These are phyloP conservation scores for Neuroterus valhalla DNA, from an alignment of 1,140 invertebrate species.

Conservation along the genomic window DNA sequence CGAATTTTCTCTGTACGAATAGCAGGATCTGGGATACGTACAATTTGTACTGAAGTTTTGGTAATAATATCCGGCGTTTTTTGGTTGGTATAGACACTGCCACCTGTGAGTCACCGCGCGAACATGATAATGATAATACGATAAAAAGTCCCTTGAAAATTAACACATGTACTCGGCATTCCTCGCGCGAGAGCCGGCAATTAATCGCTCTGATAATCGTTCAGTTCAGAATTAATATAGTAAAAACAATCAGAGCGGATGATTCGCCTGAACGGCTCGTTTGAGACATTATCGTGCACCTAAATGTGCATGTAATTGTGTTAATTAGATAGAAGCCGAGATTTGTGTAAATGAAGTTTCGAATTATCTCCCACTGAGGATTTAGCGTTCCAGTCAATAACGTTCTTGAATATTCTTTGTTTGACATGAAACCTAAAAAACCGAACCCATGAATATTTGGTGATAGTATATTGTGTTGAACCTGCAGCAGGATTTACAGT, in stretches of 20 bases:
- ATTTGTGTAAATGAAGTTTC: background rate
- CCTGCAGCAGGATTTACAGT: too few relatives aligned
- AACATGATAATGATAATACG: background rate
- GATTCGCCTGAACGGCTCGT: background rate
- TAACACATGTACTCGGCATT: background rate
- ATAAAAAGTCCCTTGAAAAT: background rate
- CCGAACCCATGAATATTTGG: too few relatives aligned
- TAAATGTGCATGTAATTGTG: background rate
- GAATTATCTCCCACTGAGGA: background rate
- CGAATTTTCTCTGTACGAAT: too few relatives aligned
- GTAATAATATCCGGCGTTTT: too few relatives aligned
- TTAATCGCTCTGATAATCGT: slow-evolving; percentile 5
- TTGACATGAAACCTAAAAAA: too few relatives aligned
- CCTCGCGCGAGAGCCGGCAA: background rate
- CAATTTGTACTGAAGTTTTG: too few relatives aligned
- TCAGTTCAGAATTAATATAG: slow-evolving; percentile 10
- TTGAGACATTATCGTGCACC: background rate
- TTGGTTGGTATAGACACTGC: too few relatives aligned
- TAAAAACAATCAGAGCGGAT: slow-evolving; percentile 13
- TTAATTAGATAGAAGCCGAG: background rate
- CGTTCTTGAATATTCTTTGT: too few relatives aligned
- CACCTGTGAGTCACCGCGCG: background rate
- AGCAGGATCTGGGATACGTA: too few relatives aligned
- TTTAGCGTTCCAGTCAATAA: too few relatives aligned
- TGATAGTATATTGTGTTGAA: too few relatives aligned